Evolutionary conservation across 1,140 invertebrate species (phyloP), one percentile per base, ranked within the genome.

Genomic region (Microvelia longipes): DNA sequence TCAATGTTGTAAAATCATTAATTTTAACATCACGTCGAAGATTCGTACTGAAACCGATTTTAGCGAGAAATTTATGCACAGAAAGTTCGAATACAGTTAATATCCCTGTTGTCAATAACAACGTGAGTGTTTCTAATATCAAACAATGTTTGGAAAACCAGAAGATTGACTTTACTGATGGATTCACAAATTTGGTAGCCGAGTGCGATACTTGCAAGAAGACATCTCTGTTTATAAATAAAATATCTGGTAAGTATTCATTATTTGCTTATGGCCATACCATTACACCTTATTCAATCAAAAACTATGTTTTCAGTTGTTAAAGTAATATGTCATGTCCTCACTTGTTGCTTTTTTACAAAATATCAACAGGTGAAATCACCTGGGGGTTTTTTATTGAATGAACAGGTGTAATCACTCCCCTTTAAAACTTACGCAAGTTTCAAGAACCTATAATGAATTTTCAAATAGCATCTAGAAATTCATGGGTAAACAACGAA

Each of bases 101-200:
- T 50, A 19, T 5, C 19, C 19, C 19, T 5, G 5, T 19, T 19
- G 19, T 11, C 19, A 11, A 5, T 50, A 19, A 13, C 19, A 50
- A 50, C 50, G 67, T 68, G 2, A 26, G 30, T 68, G 61, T 68
- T 19, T 68, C 67, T 26, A 11, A 14, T 25, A 64, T 69, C 15
- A 69, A 69, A 69, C 26, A 69, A 26, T 19, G 28, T 64, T 64
- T 69, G 64, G 27, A 60, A 19, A 63, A 28, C 2, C 61, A 26
- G 19, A 63, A 69, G 29, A 64, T 69, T 28, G 13, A 27, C 28
- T 69, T 69, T 25, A 2, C 2, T 29, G 68, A 69, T 28, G 61
- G 61, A 2, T 29, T 62, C 26, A 64, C 68, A 5, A 62, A 26
- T 30, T 62, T 69, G n/a, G 28, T 27, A 25, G 60, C 60, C 11